Conservation (phyloP, 1,140 invertebrate species). For the Polypedilum vanderplanki region DNA sequence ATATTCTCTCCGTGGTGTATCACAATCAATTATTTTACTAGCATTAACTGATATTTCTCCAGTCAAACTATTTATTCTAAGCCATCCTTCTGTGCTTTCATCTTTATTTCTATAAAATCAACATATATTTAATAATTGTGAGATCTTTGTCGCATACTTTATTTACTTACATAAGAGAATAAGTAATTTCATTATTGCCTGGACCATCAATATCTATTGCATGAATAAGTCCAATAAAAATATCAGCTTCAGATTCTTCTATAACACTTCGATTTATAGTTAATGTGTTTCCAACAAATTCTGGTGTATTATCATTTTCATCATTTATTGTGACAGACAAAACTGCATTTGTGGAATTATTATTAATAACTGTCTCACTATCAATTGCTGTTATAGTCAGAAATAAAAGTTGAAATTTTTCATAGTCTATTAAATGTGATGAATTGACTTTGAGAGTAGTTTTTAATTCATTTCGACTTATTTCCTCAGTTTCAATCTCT, state of each 20-base stretch:
- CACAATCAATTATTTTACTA: constrained; percentile 46
- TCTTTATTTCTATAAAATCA: constrained; percentile 39
- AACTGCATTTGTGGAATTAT: constrained; percentile 43
- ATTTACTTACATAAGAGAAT: constrained; percentile 37
- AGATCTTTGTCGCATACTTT: constrained; percentile 20
- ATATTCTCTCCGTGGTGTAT: constrained; percentile 41
- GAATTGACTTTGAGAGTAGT: constrained; percentile 30
- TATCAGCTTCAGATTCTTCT: constrained; percentile 29
- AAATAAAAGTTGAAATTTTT: constrained; percentile 50
- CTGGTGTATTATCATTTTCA: constrained; percentile 50
- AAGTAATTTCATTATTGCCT: constrained; percentile 45
- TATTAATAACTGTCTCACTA: constrained; percentile 42
- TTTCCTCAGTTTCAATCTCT: constrained; percentile 28
- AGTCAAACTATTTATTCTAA: constrained; percentile 43
- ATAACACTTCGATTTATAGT: constrained; percentile 39
- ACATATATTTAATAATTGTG: not conserved
- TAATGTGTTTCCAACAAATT: constrained; percentile 43
- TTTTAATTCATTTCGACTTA: constrained; percentile 27
- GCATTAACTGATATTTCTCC: constrained; percentile 45
- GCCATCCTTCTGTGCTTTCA: constrained; percentile 41
- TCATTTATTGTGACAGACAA: constrained; percentile 46
- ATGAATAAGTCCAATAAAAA: constrained; percentile 40
- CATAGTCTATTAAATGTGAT: constrained; percentile 46
- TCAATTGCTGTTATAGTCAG: constrained; percentile 46
- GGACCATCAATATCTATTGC: constrained; percentile 52